These are phyloP conservation scores for Actenoides lindsayi DNA, from an alignment of 2,113 vertebrate species.

Conservation along the genomic window DNA sequence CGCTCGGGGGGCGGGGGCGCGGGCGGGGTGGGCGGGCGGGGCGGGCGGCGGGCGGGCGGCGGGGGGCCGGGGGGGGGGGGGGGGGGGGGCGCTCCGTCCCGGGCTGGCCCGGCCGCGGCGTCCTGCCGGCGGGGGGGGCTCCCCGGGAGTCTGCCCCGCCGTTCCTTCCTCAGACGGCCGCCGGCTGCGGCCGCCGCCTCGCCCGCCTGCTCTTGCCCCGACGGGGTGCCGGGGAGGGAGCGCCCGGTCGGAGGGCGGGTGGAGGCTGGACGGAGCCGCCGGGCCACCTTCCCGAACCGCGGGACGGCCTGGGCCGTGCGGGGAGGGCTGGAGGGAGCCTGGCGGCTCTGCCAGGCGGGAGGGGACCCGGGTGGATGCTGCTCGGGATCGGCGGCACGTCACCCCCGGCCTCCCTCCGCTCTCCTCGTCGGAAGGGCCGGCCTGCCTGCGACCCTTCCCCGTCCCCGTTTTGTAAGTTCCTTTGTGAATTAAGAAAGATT, in stretches of 20 bases:
- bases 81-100: neutral
- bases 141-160: too few species aligned
- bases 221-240: neutral
- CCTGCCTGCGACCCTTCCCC: rapidly evolving
- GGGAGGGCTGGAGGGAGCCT: neutral
- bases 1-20: too few species aligned
- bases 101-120: neutral
- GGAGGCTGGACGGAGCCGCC: neutral
- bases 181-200: neutral
- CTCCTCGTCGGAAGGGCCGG: neutral
- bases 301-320: neutral
- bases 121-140: neutral
- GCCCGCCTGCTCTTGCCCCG: neutral
- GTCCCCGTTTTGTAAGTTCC: neutral
- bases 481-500: neutral
- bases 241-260: neutral
- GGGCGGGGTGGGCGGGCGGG: neutral
- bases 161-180: neutral
- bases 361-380: neutral
- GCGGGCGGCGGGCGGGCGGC: neutral
- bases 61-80: neutral
- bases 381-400: neutral
- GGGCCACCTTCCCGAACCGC: neutral
- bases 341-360: neutral
- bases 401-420: rapidly evolving